Percentiles rank a stretch among this genome's conserved stretches.
Conservation (phyloP, 1,140 invertebrate genomes). For the Sitobion miscanthi region DNA sequence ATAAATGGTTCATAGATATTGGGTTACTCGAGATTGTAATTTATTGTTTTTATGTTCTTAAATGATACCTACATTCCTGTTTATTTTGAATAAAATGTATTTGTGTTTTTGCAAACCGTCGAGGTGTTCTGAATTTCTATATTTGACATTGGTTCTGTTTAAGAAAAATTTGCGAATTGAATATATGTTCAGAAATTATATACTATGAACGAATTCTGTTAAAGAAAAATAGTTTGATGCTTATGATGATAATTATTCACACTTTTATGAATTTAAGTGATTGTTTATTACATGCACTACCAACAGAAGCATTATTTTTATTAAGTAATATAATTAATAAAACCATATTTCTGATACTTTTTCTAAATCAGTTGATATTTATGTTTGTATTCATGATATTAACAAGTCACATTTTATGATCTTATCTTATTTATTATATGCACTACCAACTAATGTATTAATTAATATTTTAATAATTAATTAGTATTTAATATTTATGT, state of each 20-base stretch:
- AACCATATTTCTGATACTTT: not conserved
- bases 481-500: too few relatives aligned
- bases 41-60: not conserved
- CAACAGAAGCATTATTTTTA: constrained; percentile 16
- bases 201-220: not conserved
- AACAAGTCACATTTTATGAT: not conserved
- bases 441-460: constrained; percentile 41
- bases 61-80: not conserved
- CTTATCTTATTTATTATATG: constrained; percentile 34
- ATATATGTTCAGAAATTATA: not conserved
- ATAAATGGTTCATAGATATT: not conserved
- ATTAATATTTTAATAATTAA: not conserved
- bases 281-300: constrained; percentile 36
- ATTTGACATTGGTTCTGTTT: too few relatives aligned
- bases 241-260: constrained; percentile 2
- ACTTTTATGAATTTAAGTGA: not conserved
- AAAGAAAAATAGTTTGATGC: not conserved
- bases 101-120: too few relatives aligned
- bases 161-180: too few relatives aligned
- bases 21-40: not conserved
- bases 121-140: too few relatives aligned
- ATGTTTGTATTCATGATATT: too few relatives aligned
- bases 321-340: not conserved
- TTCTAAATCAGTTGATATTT: too few relatives aligned
- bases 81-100: not conserved